Conservation (phyloP, 2,888 invertebrate species). For the Orthonychiurus folsomi region DNA sequence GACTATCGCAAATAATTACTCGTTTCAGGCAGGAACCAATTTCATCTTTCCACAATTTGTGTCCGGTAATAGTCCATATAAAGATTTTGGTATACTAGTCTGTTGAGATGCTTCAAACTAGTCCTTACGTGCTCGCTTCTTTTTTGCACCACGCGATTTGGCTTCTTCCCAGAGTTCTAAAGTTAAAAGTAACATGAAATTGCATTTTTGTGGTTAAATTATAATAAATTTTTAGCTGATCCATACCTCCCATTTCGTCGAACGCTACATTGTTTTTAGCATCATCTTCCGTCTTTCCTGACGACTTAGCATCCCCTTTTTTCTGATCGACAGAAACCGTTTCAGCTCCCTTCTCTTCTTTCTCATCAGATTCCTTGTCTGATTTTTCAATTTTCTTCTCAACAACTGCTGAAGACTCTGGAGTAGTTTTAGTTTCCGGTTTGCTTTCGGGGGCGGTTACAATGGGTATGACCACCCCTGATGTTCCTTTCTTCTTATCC, state of each 20-base stretch:
- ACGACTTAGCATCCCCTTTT: slow-evolving; percentile 18
- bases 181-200: slow-evolving; percentile 18
- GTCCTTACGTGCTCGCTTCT: slow-evolving; percentile 36
- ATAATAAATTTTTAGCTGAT: slow-evolving; percentile 41
- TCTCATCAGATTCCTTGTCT: slow-evolving; percentile 30
- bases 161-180: slow-evolving; percentile 68
- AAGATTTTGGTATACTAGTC: no score
- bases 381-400: slow-evolving; percentile 51
- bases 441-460: no score
- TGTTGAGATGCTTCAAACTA: no score
- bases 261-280: slow-evolving; percentile 47
- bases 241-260: slow-evolving; percentile 54
- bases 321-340: slow-evolving; percentile 18
- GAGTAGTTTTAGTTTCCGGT: background rate
- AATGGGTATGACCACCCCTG: no score
- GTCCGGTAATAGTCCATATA: no score
- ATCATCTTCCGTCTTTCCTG: slow-evolving; percentile 40
- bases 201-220: no score
- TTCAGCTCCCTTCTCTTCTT: slow-evolving; percentile 24
- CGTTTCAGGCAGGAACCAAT: no score
- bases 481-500: slow-evolving; percentile 48
- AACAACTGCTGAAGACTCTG: slow-evolving; percentile 42
- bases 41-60: no score
- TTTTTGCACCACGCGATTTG: slow-evolving; percentile 48
- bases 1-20: no score